Percentiles rank a stretch among this genome's conserved stretches.
phyloP scores from a whole-genome alignment of 1,140 invertebrate genomes.

The Drosophila rhopaloa region DNA sequence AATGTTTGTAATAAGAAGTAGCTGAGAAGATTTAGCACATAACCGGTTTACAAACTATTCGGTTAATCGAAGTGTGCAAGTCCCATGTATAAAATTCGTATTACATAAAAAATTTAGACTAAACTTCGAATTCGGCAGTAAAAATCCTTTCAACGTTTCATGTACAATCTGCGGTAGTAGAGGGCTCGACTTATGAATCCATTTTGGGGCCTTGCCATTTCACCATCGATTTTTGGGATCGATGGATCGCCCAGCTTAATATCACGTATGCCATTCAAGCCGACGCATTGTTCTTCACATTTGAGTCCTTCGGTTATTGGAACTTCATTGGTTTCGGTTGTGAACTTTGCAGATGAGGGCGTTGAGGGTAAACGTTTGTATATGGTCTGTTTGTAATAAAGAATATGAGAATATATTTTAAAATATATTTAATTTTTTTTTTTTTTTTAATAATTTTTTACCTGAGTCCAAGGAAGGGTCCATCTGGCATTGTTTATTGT shows the following conservation, averaged over 20 bases:
- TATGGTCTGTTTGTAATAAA: not conserved
- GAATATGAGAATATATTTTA: no score
- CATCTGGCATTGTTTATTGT: not conserved
- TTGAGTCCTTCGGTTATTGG: not conserved
- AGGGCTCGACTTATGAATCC: constrained; percentile 2
- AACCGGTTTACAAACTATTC: not conserved
- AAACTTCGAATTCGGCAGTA: not conserved
- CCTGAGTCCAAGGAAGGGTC: not conserved
- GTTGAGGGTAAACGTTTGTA: not conserved
- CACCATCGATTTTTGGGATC: not conserved
- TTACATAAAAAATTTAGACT: not conserved
- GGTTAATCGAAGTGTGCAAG: not conserved
- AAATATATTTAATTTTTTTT: no score
- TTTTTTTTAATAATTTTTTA: not conserved
- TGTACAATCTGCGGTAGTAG: not conserved
- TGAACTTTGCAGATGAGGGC: not conserved
- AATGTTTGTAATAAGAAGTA: not conserved
- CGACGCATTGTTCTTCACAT: not conserved
- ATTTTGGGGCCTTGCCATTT: not conserved
- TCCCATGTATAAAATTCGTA: not conserved
- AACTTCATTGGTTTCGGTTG: not conserved
- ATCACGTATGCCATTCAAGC: not conserved
- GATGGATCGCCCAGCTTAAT: not conserved
- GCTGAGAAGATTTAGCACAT: not conserved
- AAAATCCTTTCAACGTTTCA: not conserved